Evolutionary conservation across 2,888 invertebrate species (phyloP).

Genomic region (Eupithecia inturbata): DNA sequence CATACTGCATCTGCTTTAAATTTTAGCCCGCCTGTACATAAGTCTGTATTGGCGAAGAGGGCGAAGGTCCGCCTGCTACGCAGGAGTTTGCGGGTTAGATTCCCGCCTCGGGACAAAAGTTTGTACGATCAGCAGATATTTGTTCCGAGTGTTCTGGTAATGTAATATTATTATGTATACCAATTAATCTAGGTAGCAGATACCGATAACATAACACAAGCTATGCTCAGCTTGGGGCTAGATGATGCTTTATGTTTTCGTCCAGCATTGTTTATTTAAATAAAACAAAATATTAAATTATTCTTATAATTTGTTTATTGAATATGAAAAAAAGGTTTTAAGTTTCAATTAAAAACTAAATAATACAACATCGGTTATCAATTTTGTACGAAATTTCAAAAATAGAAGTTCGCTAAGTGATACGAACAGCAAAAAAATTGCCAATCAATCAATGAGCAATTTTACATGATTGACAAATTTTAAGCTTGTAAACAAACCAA

Average conservation of each 20-base stretch:
- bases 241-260: too few relatives aligned
- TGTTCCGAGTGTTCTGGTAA: too few relatives aligned
- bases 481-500: not conserved
- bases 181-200: too few relatives aligned
- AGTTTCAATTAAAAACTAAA: conserved; percentile 32
- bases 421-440: not conserved
- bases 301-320: conserved; percentile 31
- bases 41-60: too few relatives aligned
- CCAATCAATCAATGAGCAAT: conserved; percentile 4
- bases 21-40: too few relatives aligned
- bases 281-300: conserved; percentile 16
- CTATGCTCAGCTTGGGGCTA: not conserved
- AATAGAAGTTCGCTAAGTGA: not conserved
- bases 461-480: not conserved
- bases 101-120: too few relatives aligned
- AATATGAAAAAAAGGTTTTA: conserved; percentile 20
- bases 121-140: too few relatives aligned
- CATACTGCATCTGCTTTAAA: too few relatives aligned
- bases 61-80: too few relatives aligned
- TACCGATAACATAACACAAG: not conserved
- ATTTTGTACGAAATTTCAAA: not conserved
- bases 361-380: conserved; percentile 18
- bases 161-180: too few relatives aligned
- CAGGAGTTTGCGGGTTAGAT: too few relatives aligned
- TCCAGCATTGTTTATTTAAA: not conserved